These are phyloP conservation scores for Orycteropus afer DNA, from an alignment of 2,113 vertebrate species.

Conservation along the genomic window DNA sequence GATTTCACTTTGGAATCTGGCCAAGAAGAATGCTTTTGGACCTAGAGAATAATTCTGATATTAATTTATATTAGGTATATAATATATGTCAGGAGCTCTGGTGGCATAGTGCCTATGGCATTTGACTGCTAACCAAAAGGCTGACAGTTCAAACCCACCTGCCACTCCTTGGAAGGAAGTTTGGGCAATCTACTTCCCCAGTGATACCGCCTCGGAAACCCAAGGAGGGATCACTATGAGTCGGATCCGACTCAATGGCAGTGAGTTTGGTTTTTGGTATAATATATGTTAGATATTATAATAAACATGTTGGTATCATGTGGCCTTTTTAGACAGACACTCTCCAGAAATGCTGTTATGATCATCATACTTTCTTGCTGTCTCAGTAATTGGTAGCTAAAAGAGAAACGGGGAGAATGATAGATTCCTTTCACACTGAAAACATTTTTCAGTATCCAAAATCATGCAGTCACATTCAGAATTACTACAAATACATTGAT, in stretches of 20 bases:
- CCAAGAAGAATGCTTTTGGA: neutral
- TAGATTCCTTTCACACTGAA: neutral
- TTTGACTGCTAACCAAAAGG: no score
- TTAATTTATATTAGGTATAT: neutral
- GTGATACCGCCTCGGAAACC: no score
- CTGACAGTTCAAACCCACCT: no score
- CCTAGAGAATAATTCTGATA: neutral
- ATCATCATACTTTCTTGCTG: neutral
- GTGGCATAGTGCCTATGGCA: no score
- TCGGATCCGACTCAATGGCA: no score
- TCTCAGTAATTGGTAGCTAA: neutral
- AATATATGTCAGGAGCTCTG: no score
- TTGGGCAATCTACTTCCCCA: no score
- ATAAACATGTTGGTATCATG: neutral
- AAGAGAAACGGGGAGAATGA: neutral
- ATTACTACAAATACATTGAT: neutral
- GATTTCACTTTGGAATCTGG: slow-evolving; percentile 33
- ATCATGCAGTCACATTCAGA: neutral
- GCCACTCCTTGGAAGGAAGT: no score
- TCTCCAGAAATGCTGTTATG: neutral
- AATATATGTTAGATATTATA: neutral
- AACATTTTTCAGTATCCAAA: neutral
- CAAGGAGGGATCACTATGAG: no score
- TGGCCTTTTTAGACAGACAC: neutral
- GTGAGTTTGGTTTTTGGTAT: no score